Conservation (phyloP, 2,888 invertebrate genomes). For the Cloeon dipterum region DNA sequence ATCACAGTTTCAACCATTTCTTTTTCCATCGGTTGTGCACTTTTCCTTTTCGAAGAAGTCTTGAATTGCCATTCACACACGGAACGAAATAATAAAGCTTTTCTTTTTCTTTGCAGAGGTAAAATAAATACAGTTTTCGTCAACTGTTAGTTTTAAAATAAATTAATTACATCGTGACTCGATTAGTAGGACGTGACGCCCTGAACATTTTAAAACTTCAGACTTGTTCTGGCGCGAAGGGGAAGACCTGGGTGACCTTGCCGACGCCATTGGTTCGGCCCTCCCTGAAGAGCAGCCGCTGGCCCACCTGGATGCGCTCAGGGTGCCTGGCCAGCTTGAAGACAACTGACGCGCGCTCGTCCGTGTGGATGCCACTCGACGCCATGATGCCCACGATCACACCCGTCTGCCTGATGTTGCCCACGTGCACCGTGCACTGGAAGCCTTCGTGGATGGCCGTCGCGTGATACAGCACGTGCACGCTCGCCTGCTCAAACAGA, state of each 20-base stretch:
- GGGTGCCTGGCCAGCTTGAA: slow-evolving; percentile 78
- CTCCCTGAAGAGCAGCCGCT: slow-evolving; percentile 62
- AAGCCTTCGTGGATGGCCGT: slow-evolving; percentile 64
- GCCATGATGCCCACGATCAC: slow-evolving; percentile 55
- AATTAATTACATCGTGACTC: too few relatives aligned
- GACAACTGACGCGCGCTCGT: slow-evolving; percentile 64
- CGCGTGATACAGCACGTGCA: slow-evolving; percentile 72
- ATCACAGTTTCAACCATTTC: too few relatives aligned
- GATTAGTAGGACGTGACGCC: too few relatives aligned
- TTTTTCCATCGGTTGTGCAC: too few relatives aligned
- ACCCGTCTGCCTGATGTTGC: slow-evolving; percentile 89
- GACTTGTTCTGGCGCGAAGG: too few relatives aligned
- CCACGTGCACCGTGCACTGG: slow-evolving; percentile 86
- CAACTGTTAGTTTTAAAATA: too few relatives aligned
- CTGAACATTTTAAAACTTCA: too few relatives aligned
- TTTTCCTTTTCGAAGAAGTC: too few relatives aligned
- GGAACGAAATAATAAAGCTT: too few relatives aligned
- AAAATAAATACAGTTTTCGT: too few relatives aligned
- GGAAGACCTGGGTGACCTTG: slow-evolving; percentile 53
- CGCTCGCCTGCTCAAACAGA: slow-evolving; percentile 77
- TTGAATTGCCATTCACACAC: too few relatives aligned
- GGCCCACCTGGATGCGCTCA: slow-evolving; percentile 59
- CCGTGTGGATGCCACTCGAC: slow-evolving; percentile 44
- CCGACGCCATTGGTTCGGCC: slow-evolving; percentile 73
- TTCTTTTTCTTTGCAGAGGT: too few relatives aligned